Evolutionary conservation across 2,797 vertebrate species (phyloP).

Genomic region (Sphenodon punctatus): DNA sequence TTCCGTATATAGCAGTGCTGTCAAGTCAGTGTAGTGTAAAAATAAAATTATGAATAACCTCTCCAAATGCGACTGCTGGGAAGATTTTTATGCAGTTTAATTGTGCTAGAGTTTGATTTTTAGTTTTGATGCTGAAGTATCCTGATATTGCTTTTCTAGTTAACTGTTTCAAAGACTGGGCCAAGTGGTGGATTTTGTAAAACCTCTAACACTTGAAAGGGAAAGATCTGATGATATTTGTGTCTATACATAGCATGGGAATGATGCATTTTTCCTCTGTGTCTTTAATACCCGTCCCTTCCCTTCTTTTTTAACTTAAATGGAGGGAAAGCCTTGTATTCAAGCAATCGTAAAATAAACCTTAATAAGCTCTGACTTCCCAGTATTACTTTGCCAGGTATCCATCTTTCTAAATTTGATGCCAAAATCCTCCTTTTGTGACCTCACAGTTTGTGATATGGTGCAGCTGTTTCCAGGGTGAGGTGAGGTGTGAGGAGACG

Average conservation of each 20-base stretch:
- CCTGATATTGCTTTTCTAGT: no score
- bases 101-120: neutral
- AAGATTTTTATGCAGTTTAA: neutral
- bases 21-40: no score
- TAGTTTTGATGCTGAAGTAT: neutral
- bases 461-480: neutral
- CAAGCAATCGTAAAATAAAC: neutral
- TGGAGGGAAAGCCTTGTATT: no score
- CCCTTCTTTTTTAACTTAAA: no score
- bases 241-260: neutral
- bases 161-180: no score
- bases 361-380: slow-evolving; percentile 20
- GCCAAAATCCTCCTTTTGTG: slow-evolving; percentile 48
- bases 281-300: no score
- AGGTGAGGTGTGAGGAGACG: neutral
- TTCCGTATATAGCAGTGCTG: no score
- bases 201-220: neutral
- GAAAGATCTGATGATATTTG: neutral
- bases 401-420: slow-evolving; percentile 44
- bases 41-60: neutral
- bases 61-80: neutral
- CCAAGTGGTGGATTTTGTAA: neutral
- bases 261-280: neutral
- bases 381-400: neutral
- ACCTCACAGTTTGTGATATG: slow-evolving; percentile 20